phyloP scores from a whole-genome alignment of 2,113 vertebrate species.

The Sula dactylatra region DNA sequence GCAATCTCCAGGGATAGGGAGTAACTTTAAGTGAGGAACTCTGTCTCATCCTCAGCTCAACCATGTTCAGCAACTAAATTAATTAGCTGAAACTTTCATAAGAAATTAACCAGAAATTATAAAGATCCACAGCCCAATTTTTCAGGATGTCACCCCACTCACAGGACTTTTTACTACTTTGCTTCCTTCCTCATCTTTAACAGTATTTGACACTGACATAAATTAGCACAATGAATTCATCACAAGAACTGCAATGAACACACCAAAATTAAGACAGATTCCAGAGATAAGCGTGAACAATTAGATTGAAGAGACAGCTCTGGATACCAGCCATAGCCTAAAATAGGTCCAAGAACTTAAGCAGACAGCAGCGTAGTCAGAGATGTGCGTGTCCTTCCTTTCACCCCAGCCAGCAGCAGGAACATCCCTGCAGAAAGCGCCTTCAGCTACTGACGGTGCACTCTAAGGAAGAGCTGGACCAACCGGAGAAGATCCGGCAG shows the following conservation, averaged over 20 bases:
- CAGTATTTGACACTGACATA: rapidly evolving
- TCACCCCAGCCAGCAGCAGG: background rate
- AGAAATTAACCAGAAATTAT: background rate
- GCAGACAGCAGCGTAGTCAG: background rate
- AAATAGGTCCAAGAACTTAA: background rate
- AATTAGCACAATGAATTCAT: background rate
- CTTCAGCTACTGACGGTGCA: background rate
- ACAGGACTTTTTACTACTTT: background rate
- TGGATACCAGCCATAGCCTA: background rate
- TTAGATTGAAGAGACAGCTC: background rate
- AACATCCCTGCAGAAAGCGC: background rate
- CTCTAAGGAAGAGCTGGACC: background rate
- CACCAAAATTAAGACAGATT: background rate
- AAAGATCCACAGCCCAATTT: background rate
- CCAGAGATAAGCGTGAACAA: background rate
- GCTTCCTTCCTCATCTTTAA: background rate
- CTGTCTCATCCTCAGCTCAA: background rate
- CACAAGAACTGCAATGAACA: background rate
- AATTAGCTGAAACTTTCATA: background rate
- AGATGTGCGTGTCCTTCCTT: background rate
- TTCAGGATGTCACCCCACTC: background rate
- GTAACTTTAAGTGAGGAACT: background rate
- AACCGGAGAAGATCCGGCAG: background rate
- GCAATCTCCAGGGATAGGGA: background rate
- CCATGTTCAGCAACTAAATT: background rate